phyloP scores from a whole-genome alignment of 1,140 invertebrate genomes.

The Ceratitis capitata region DNA sequence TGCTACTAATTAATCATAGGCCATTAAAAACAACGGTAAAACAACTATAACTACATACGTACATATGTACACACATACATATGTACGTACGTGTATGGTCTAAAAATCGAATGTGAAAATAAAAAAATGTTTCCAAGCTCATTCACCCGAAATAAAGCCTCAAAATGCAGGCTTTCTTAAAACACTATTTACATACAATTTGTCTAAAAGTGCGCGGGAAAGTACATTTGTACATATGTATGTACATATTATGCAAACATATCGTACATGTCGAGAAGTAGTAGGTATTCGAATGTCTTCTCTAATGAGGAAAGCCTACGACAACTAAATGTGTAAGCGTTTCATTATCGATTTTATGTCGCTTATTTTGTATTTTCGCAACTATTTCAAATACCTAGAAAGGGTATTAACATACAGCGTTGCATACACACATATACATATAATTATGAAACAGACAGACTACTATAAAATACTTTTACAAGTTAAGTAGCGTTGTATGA shows the following conservation, averaged over 20 bases:
- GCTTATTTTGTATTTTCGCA: not conserved
- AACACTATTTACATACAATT: too few species aligned
- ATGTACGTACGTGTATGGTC: not conserved
- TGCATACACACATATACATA: too few species aligned
- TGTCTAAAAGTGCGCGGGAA: too few species aligned
- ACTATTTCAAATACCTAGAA: not conserved
- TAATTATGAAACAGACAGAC: too few species aligned
- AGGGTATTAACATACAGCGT: too few species aligned
- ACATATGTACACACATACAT: too few species aligned
- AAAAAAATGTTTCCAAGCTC: not conserved
- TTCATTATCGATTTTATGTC: not conserved
- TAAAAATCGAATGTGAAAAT: not conserved
- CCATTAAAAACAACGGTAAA: not conserved
- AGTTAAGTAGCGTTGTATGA: not conserved
- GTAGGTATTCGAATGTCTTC: too few species aligned
- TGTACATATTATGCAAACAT: not conserved
- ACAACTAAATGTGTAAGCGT: too few species aligned
- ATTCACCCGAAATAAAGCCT: not conserved
- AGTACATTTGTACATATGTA: not conserved
- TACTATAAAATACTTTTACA: too few species aligned
- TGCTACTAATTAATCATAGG: not conserved
- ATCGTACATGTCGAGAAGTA: too few species aligned
- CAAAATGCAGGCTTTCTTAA: not conserved
- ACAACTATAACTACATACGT: too few species aligned
- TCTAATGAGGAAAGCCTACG: not conserved